Base-by-base conservation (phyloP, 2,888 invertebrate species). In the Girardia tigrina region DNA sequence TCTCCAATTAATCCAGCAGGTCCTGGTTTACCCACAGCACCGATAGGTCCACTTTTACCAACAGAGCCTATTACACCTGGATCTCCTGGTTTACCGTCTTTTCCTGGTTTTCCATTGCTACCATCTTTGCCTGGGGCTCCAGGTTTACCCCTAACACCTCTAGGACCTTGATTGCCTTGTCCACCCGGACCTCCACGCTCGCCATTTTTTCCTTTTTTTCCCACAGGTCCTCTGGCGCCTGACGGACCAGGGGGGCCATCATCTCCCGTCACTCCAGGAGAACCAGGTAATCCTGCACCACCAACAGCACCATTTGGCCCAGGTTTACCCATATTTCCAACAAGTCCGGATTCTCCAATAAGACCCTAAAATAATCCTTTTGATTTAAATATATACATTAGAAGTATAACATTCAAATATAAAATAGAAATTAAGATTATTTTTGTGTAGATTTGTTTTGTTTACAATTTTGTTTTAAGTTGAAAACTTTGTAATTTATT, bases 341-440 rank as follows among this genome's bases (percentile, higher is more conserved):
- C 70, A 29, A 72, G 71, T n/a, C 77, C 77, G 2, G 20, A 26
- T 20, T 23, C 26, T 26, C 77, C 77, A 14, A 71, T 74, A 28
- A 78, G 78, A 77, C 80, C 80, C 70, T 79, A n/a, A n/a, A n/a
- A n/a, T n/a, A n/a, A n/a, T n/a, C n/a, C n/a, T 77, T 28, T 77
- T 72, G 76, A n/a, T 20, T 26, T 20, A 20, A 12, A 75, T 74
- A 74, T 26, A 20, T 23, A 26, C 8, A 70, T 70, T 70, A 14
- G 23, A 20, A 8, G 8, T 20, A 12, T 8, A 8, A 14, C 70
- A 20, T n/a, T 70, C 70, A 70, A 26, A n/a, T 12, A 20, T 26
- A 23, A 23, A n/a, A n/a, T n/a, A n/a, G n/a, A n/a, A n/a, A n/a
- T n/a, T n/a, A n/a, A n/a, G n/a, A n/a, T n/a, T n/a, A n/a, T n/a